Percentiles rank a stretch among this genome's conserved stretches.
phyloP scores from a whole-genome alignment of 2,113 vertebrate genomes.

The Pampusana beccarii region DNA sequence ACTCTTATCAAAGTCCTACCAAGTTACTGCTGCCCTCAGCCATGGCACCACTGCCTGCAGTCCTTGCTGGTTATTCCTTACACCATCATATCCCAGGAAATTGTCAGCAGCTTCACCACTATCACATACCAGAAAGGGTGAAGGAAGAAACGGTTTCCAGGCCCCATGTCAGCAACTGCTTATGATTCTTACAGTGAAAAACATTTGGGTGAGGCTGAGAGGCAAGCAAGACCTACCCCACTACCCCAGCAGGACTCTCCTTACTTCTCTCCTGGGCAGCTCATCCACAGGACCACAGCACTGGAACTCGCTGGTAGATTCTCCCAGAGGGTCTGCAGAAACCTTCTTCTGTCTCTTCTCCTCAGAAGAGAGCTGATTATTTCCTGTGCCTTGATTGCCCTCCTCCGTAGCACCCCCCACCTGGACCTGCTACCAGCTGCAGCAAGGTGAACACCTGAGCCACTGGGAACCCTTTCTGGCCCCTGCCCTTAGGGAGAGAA shows the following conservation, averaged over 20 bases:
- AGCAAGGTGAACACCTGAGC: neutral
- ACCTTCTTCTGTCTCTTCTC: neutral
- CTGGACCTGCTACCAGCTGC: neutral
- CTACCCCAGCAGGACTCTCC: neutral
- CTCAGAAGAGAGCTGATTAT: neutral
- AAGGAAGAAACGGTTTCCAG: neutral
- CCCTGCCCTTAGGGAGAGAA: neutral
- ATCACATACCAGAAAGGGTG: neutral
- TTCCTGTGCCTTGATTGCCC: neutral
- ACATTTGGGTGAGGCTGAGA: neutral
- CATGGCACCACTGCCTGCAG: neutral
- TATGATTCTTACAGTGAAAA: neutral
- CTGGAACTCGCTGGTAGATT: rapidly evolving
- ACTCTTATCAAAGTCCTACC: neutral
- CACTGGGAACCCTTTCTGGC: neutral
- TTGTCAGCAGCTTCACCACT: neutral
- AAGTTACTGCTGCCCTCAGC: neutral
- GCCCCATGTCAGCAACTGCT: neutral
- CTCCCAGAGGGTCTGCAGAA: neutral
- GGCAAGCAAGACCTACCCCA: neutral
- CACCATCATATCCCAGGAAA: neutral
- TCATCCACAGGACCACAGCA: rapidly evolving
- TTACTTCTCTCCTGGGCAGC: neutral
- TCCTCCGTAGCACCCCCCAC: neutral
- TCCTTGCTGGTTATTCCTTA: neutral